Percentiles rank a stretch among this genome's conserved stretches.
These are phyloP conservation scores for Euleptes europaea DNA, from an alignment of 2,113 vertebrate species.

Conservation along the genomic window DNA sequence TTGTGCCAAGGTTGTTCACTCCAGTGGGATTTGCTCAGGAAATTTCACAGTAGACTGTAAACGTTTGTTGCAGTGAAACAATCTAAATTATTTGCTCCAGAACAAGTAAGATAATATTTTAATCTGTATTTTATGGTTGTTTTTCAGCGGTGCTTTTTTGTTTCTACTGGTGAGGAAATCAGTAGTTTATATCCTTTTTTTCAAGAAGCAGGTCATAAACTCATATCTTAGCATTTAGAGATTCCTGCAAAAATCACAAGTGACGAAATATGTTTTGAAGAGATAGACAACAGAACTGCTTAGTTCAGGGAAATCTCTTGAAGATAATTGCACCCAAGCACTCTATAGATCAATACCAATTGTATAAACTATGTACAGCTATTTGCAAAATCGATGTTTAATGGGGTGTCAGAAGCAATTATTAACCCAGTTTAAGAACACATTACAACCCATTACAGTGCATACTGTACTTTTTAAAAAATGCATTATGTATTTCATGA, in stretches of 20 bases:
- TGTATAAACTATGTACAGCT: too few species aligned
- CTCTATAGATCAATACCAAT: neutral
- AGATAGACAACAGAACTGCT: neutral
- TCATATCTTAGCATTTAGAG: neutral
- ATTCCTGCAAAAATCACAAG: neutral
- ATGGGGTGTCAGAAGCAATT: too few species aligned
- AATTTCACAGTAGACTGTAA: neutral
- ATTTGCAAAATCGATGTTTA: neutral
- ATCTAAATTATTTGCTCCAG: neutral
- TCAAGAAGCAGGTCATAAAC: neutral
- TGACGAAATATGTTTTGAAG: neutral
- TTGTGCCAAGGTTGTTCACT: neutral
- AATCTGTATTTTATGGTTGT: too few species aligned
- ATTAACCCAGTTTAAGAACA: neutral
- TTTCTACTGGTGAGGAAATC: neutral
- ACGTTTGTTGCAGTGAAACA: neutral
- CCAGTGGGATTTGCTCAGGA: neutral
- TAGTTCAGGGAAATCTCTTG: neutral
- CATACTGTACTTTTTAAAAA: too few species aligned
- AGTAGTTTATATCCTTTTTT: neutral
- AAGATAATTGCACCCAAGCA: neutral
- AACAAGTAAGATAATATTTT: too few species aligned
- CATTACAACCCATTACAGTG: neutral
- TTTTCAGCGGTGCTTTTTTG: neutral
- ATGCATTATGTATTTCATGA: too few species aligned